Percentiles rank a stretch among this genome's conserved stretches.
Evolutionary conservation across 2,888 invertebrate species (phyloP).

Genomic region (Polia nebulosa): DNA sequence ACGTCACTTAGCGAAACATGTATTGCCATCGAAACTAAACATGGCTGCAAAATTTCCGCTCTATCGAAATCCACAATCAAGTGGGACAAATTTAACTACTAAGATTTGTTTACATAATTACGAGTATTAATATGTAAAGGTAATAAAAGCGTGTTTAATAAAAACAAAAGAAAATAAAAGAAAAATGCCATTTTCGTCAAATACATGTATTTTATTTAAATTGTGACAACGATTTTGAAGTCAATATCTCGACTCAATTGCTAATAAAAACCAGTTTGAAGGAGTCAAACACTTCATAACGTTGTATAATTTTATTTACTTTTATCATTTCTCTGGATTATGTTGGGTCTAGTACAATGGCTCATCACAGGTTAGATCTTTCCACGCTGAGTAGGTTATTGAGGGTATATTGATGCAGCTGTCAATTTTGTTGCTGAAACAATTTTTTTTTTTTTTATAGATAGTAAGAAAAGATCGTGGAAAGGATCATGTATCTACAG

Average conservation of each 20-base stretch:
- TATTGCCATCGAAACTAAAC: too few relatives aligned
- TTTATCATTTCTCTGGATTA: not conserved
- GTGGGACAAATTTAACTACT: too few relatives aligned
- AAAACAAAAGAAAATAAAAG: not conserved
- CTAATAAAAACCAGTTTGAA: constrained; percentile 28
- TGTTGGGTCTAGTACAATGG: constrained; percentile 26
- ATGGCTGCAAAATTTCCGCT: too few relatives aligned
- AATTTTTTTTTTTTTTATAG: too few relatives aligned
- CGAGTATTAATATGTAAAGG: too few relatives aligned
- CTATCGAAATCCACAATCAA: too few relatives aligned
- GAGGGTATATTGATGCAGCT: constrained; percentile 37
- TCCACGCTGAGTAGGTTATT: constrained; percentile 42
- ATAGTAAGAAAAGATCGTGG: too few relatives aligned
- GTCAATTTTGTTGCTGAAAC: constrained; percentile 49
- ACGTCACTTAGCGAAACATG: too few relatives aligned
- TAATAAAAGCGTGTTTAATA: too few relatives aligned
- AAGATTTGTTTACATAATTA: too few relatives aligned
- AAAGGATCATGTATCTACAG: too few relatives aligned
- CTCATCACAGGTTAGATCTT: constrained; percentile 24
- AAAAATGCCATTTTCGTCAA: not conserved
- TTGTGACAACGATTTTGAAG: not conserved
- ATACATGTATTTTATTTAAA: not conserved
- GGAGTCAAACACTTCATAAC: constrained; percentile 23
- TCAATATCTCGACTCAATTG: constrained; percentile 21
- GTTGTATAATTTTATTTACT: not conserved